Base-by-base conservation (phyloP, 2,797 vertebrate species). In the Xiphorhynchus erythropygius region DNA sequence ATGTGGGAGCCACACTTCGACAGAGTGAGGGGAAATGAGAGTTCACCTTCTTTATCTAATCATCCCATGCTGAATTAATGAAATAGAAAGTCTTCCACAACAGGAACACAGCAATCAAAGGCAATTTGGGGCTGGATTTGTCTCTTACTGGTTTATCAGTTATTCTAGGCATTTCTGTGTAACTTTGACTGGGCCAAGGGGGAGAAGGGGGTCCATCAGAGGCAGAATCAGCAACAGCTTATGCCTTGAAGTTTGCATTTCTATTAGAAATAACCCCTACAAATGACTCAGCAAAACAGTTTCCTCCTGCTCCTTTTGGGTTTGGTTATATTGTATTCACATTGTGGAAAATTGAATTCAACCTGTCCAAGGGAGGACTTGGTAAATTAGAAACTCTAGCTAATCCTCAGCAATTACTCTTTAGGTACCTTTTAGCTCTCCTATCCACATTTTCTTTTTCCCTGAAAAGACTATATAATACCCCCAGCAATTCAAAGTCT, bases 41-140 rank as follows among this genome's bases (percentile, higher is more conserved):
- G 0, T 67, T 79, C 87, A 93, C 77, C 77, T 93, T 91, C 87
- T 88, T 74, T 86, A 88, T 79, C 82, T 92, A 76, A 79, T 88
- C 77, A 90, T 74, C 77, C 62, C 57, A 59, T 49, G 21, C 30
- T 71, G 78, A 89, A 89, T 55, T 69, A 64, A 65, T 84, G 73
- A 78, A 22, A 46, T 46, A 46, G 44, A 46, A 95, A 92, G 37
- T 44, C 50, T 65, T 73, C 62, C 82, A 42, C 11, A 44, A 46
- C 15, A 87, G 44, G 44, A 96, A 46, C 5, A 3, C 2, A 3
- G 65, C 35, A 82, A 86, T 47, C 73, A 88, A 78, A 94, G 65
- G 2, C 32, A 75, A 3, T 62, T 53, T 65, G 2, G 44, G 44
- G 18, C 9, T 70, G 47, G 24, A 69, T 70, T 82, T 82, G 22